A percentile compares a stretch with the other conserved stretches of the same genome.
Evolutionary conservation across 2,113 vertebrate species (phyloP).

Genomic region (Melanocharis versteri): DNA sequence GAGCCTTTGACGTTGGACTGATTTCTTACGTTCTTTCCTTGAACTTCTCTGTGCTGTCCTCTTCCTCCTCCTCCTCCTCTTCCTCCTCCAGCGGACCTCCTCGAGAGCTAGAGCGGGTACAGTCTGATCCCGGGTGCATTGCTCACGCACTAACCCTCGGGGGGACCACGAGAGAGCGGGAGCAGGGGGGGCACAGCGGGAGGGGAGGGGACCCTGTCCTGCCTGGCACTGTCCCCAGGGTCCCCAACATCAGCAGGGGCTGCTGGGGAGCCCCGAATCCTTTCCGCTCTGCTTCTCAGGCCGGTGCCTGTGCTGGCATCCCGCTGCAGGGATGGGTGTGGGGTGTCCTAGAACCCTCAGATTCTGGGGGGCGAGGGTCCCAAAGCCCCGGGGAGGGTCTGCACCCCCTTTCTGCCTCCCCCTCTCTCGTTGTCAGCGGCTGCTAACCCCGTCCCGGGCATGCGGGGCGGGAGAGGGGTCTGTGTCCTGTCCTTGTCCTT

Average conservation of each 20-base stretch:
- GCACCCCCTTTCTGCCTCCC: background rate
- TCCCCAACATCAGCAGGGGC: background rate
- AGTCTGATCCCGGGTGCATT: conserved; percentile 75
- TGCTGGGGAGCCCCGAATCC: background rate
- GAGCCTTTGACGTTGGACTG: background rate
- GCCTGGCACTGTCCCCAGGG: background rate
- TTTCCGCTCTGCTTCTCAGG: background rate
- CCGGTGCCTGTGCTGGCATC: background rate
- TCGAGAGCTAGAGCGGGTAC: conserved; percentile 97
- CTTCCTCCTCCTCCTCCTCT: conserved; percentile 53
- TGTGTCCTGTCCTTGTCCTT: conserved; percentile 25
- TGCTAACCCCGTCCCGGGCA: background rate
- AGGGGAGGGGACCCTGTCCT: background rate
- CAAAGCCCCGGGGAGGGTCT: background rate
- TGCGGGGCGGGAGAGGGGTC: conserved; percentile 4
- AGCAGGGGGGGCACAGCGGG: background rate
- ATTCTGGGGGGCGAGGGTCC: rapidly evolving
- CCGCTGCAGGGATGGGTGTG: background rate
- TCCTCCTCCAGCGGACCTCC: conserved; percentile 89
- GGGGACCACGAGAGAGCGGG: conserved; percentile 73
- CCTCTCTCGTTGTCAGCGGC: conserved; percentile 69
- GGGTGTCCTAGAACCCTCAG: rapidly evolving
- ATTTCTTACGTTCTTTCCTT: conserved; percentile 67
- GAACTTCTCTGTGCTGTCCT: conserved; percentile 76
- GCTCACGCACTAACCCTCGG: conserved; percentile 71